Conservation (phyloP, 2,113 vertebrate genomes). For the Neotragus moschatus region DNA sequence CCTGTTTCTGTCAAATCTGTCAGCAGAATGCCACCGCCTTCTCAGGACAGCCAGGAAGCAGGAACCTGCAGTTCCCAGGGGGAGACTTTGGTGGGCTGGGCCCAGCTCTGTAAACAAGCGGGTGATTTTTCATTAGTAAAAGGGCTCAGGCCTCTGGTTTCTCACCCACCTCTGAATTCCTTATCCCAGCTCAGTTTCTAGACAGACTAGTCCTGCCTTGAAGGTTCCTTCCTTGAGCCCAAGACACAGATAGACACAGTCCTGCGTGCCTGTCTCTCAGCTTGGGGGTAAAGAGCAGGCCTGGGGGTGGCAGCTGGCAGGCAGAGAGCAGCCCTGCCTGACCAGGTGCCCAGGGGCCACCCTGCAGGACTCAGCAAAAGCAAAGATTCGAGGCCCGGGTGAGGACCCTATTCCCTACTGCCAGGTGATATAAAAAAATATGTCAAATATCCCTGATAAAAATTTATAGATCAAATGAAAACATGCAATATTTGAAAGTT, state of each 20-base stretch:
- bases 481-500: neutral
- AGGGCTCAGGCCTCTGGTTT: neutral
- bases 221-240: neutral
- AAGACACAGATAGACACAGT: neutral
- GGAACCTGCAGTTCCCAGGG: neutral
- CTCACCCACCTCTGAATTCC: neutral
- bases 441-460: neutral
- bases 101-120: neutral
- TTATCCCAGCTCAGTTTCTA: neutral
- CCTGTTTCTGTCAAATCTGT: neutral
- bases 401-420: neutral
- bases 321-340: neutral
- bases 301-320: fast-evolving
- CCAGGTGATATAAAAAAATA: neutral
- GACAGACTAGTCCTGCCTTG: neutral
- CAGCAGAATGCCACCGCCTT: neutral
- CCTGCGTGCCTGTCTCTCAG: neutral
- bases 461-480: neutral
- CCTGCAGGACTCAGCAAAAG: neutral
- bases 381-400: too few species aligned
- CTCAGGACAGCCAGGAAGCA: neutral
- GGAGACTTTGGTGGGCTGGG: neutral
- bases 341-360: fast-evolving
- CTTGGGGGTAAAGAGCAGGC: neutral
- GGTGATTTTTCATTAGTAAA: neutral